Evolutionary conservation across 2,113 vertebrate species (phyloP).

Genomic region (Gambusia affinis): DNA sequence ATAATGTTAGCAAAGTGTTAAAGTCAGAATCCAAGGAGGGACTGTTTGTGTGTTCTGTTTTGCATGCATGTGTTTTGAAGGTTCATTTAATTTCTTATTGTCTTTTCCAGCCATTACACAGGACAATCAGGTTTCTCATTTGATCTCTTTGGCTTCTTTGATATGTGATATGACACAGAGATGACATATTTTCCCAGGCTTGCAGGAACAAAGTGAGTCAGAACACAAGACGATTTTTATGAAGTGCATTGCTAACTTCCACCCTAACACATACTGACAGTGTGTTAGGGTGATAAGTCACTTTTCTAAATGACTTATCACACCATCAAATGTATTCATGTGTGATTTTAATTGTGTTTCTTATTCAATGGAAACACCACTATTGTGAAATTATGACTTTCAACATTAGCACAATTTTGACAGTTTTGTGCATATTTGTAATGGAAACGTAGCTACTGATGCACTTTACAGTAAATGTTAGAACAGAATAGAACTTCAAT

Average conservation of each 20-base stretch:
- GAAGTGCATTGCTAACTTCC: constrained; percentile 48
- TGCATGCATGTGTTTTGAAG: constrained; percentile 11
- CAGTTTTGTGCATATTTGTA: too few species aligned
- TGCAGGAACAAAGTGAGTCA: constrained; percentile 6
- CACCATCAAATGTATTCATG: too few species aligned
- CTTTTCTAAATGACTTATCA: too few species aligned
- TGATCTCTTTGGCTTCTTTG: constrained; percentile 43
- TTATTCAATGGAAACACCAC: too few species aligned
- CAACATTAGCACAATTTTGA: too few species aligned
- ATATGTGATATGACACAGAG: constrained; percentile 65
- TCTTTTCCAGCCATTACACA: constrained; percentile 41
- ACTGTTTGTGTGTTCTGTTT: constrained; percentile 1
- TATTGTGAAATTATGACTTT: too few species aligned
- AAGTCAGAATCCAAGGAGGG: constrained; percentile 16
- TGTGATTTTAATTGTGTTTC: too few species aligned
- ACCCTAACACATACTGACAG: constrained; percentile 23
- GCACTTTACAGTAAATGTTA: too few species aligned
- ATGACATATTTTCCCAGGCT: constrained; percentile 63
- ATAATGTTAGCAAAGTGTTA: constrained; percentile 6
- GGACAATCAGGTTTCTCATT: constrained; percentile 62
- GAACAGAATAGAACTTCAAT: too few species aligned
- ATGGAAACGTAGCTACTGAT: too few species aligned
- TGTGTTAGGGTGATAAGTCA: too few species aligned
- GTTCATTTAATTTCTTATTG: constrained; percentile 53
- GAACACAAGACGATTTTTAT: constrained; percentile 17